Conservation (phyloP, 53 echinoderm and acorn worm genomes). For the Astropecten irregularis region DNA sequence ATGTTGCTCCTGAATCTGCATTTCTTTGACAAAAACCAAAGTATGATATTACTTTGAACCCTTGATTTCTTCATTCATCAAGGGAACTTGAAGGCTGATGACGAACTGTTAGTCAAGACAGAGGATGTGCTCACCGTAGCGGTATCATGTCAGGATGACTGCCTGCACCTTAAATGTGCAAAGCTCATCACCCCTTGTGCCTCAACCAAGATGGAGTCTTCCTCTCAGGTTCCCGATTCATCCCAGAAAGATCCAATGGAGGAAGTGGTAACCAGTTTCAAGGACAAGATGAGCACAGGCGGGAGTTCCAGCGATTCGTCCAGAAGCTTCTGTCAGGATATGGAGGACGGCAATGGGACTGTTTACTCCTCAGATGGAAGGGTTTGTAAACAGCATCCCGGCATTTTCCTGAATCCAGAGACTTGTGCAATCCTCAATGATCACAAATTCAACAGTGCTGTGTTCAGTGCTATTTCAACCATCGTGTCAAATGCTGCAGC, state of each 20-base stretch:
- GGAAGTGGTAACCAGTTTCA: conserved; percentile 25
- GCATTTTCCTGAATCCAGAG: neutral
- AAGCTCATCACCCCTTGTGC: conserved; percentile 51
- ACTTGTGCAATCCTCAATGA: conserved; percentile 13
- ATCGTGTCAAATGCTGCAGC: neutral
- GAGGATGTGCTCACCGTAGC: conserved; percentile 35
- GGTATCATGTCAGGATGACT: conserved; percentile 28
- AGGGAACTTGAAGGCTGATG: no score
- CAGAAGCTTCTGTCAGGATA: neutral
- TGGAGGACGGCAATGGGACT: neutral
- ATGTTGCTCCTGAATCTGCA: no score
- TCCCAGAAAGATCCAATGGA: conserved; percentile 32
- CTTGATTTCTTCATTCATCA: no score
- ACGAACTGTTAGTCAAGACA: neutral
- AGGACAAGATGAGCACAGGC: neutral
- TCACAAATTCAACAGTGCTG: neutral
- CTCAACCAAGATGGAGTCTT: conserved; percentile 14
- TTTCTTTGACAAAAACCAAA: no score
- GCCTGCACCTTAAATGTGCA: conserved; percentile 37
- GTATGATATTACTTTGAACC: no score
- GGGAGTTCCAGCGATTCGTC: neutral
- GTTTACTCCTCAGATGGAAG: neutral
- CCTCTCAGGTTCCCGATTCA: neutral
- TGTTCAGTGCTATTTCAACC: neutral
- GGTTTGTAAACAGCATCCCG: neutral